Percentiles rank a stretch among this genome's conserved stretches.
These are phyloP conservation scores for Tyrannus savana DNA, from an alignment of 2,113 vertebrate species.

Conservation along the genomic window DNA sequence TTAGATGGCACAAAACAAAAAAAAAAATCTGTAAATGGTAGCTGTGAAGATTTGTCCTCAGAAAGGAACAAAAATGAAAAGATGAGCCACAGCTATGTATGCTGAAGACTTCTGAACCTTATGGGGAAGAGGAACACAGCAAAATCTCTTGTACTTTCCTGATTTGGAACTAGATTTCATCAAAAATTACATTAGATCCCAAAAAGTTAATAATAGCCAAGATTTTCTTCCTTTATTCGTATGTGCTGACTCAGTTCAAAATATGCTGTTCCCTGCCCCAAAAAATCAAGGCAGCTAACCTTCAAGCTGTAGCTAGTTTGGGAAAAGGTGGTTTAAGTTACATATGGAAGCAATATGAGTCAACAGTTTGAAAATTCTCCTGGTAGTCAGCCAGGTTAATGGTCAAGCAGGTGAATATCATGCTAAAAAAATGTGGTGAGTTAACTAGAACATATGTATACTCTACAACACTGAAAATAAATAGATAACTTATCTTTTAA, in stretches of 20 bases:
- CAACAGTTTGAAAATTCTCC: constrained; percentile 60
- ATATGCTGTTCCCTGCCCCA: constrained; percentile 26
- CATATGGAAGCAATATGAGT: constrained; percentile 59
- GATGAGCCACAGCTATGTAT: neutral
- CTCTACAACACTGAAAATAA: neutral
- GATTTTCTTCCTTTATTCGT: neutral
- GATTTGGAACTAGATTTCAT: neutral
- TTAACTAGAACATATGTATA: constrained; percentile 19
- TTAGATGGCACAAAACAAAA: neutral
- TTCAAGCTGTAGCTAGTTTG: constrained; percentile 41
- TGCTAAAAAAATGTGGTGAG: constrained; percentile 47
- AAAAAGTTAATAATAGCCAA: neutral
- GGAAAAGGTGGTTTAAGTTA: constrained; percentile 57
- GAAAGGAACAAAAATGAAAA: neutral
- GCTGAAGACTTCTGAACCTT: neutral
- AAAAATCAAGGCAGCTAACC: constrained; percentile 34
- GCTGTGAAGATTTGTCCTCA: neutral
- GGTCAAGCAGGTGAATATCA: constrained; percentile 48
- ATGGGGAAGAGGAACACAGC: neutral
- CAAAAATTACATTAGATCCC: neutral
- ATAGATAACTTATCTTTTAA: neutral
- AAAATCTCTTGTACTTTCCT: neutral
- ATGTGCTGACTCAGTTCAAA: constrained; percentile 50
- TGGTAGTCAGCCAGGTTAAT: constrained; percentile 63
- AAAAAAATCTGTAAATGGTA: neutral